Percentiles rank a stretch among this genome's conserved stretches.
Evolutionary conservation across 2,888 invertebrate species (phyloP).

Genomic region (Leptinotarsa juncta): DNA sequence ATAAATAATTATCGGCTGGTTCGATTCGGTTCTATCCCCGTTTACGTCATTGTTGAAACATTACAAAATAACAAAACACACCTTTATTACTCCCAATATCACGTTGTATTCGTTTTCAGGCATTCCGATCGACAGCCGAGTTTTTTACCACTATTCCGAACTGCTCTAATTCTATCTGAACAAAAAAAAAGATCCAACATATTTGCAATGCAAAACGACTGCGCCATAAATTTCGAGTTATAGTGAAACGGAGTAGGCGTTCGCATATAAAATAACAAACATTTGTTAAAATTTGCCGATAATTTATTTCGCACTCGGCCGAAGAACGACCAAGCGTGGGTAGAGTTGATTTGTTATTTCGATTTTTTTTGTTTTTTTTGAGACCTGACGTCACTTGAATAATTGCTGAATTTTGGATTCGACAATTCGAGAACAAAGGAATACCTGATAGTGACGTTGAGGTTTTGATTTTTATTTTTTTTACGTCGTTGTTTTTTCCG

Average conservation of each 20-base stretch:
- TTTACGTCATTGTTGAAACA: not conserved
- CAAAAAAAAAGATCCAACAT: constrained; percentile 41
- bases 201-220: constrained; percentile 53
- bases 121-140: constrained; percentile 4
- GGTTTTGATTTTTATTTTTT: too few relatives aligned
- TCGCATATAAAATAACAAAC: constrained; percentile 52
- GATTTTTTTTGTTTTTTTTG: constrained; percentile 25
- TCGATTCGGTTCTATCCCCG: not conserved
- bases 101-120: not conserved
- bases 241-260: constrained; percentile 50
- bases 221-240: constrained; percentile 49
- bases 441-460: too few relatives aligned
- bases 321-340: constrained; percentile 36
- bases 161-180: constrained; percentile 22
- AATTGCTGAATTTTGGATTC: not conserved
- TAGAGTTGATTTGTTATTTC: constrained; percentile 34
- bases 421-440: not conserved
- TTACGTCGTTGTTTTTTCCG: too few relatives aligned
- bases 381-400: constrained; percentile 30
- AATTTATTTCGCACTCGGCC: constrained; percentile 47
- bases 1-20: not conserved
- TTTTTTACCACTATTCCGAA: not conserved
- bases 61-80: constrained; percentile 9
- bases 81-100: constrained; percentile 16
- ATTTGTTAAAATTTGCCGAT: constrained; percentile 56